Conservation (phyloP, 2,888 invertebrate genomes). For the Ditylenchus weischeri region DNA sequence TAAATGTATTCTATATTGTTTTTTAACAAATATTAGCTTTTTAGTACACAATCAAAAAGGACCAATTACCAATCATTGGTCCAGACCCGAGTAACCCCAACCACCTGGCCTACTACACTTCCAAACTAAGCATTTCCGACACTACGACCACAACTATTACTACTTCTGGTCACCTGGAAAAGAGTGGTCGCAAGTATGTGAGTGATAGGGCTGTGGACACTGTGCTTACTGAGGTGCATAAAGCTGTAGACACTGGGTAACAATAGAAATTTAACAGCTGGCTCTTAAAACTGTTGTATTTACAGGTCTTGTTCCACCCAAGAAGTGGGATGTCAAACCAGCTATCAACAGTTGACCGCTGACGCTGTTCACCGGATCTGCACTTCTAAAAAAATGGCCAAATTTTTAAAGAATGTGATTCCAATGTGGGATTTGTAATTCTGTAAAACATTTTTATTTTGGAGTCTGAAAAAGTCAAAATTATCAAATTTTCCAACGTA, state of each 20-base stretch:
- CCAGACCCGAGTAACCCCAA: background rate
- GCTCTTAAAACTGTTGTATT: background rate
- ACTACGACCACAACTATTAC: background rate
- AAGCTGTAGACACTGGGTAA: background rate
- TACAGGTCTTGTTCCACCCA: background rate
- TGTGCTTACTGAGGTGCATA: background rate
- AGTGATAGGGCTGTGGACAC: constrained; percentile 1
- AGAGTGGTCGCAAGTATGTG: background rate
- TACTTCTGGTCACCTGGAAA: background rate
- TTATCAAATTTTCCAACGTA: too few species aligned
- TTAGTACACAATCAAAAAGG: background rate
- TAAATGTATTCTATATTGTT: too few species aligned
- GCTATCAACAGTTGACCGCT: background rate
- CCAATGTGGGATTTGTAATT: background rate
- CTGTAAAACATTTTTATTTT: too few species aligned
- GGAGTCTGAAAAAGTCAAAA: too few species aligned
- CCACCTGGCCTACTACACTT: background rate
- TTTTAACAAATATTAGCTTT: background rate
- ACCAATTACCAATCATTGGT: background rate
- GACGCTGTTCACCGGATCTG: background rate
- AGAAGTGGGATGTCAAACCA: background rate
- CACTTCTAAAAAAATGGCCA: constrained; percentile 1
- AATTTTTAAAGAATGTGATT: constrained; percentile 1
- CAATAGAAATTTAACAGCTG: background rate
- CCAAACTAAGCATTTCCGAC: background rate